phyloP scores from a whole-genome alignment of 92 coral and sea anemone species.

The Phenganax marumi region DNA sequence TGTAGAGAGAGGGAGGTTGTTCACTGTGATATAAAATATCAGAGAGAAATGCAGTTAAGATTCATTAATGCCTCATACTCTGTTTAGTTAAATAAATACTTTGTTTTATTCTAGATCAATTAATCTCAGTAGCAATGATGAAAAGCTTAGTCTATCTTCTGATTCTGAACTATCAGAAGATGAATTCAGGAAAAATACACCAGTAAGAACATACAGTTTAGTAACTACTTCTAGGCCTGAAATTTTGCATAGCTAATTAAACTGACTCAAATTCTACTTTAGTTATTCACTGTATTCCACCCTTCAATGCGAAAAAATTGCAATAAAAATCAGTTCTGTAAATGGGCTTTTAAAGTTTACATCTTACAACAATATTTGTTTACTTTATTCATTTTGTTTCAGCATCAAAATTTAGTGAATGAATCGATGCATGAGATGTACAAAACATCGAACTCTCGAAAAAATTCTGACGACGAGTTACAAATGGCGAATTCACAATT shows the following conservation, averaged over 20 bases:
- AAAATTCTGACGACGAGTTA: slow-evolving; percentile 48
- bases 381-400: background rate
- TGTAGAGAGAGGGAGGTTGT: background rate
- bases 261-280: background rate
- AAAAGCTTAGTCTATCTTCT: slow-evolving; percentile 7
- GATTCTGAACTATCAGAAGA: slow-evolving; percentile 25
- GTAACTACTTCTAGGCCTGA: background rate
- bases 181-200: slow-evolving; percentile 7
- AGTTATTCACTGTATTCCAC: too few species aligned
- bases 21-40: background rate
- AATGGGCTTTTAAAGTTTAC: background rate
- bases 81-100: background rate
- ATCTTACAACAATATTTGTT: background rate
- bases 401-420: slow-evolving; percentile 82
- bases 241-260: background rate
- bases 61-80: too few species aligned
- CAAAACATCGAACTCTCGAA: slow-evolving; percentile 58
- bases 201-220: background rate
- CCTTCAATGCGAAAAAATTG: too few species aligned
- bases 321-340: background rate
- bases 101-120: slow-evolving; percentile 13
- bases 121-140: slow-evolving; percentile 16
- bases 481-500: background rate
- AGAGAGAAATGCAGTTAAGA: too few species aligned
- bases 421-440: slow-evolving; percentile 87